These are phyloP conservation scores for Enoplosus armatus DNA, from an alignment of 2,797 vertebrate genomes.

Conservation along the genomic window DNA sequence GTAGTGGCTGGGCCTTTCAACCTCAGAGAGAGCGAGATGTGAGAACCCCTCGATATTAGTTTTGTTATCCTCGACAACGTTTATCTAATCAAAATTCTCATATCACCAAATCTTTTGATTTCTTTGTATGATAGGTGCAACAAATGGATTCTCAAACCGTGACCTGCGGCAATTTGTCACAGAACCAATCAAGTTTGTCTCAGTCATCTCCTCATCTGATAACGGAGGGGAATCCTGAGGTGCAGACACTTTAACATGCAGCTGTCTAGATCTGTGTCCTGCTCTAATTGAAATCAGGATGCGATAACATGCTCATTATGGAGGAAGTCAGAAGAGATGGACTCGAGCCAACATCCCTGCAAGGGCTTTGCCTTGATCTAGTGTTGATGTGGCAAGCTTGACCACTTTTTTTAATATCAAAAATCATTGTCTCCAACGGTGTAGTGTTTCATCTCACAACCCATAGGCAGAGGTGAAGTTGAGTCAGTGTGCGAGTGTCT, in stretches of 20 bases:
- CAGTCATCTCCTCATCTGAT: constrained; percentile 79
- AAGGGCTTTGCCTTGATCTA: constrained; percentile 60
- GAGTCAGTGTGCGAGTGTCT: constrained; percentile 31
- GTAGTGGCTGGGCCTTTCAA: constrained; percentile 34
- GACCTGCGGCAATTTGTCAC: constrained; percentile 74
- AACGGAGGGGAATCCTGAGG: constrained; percentile 76
- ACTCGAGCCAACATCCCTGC: constrained; percentile 55
- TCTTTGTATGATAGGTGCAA: constrained; percentile 68
- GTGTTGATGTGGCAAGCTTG: constrained; percentile 72
- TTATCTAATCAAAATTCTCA: constrained; percentile 73
- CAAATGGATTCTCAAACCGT: constrained; percentile 77
- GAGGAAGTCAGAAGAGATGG: constrained; percentile 58
- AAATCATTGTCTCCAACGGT: constrained; percentile 55
- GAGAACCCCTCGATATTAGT: constrained; percentile 33
- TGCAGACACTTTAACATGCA: constrained; percentile 74
- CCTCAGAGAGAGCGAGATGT: constrained; percentile 16
- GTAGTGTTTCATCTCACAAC: constrained; percentile 41
- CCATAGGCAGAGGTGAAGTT: constrained; percentile 25
- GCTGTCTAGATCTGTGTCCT: constrained; percentile 75
- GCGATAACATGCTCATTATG: constrained; percentile 78
- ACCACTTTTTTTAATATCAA: constrained; percentile 56
- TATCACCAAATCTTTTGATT: constrained; percentile 70
- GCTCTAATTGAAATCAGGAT: constrained; percentile 84
- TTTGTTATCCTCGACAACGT: constrained; percentile 67
- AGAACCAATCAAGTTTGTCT: constrained; percentile 84